These are phyloP conservation scores for Drosophila athabasca DNA, from an alignment of 1,140 invertebrate species.

Conservation along the genomic window DNA sequence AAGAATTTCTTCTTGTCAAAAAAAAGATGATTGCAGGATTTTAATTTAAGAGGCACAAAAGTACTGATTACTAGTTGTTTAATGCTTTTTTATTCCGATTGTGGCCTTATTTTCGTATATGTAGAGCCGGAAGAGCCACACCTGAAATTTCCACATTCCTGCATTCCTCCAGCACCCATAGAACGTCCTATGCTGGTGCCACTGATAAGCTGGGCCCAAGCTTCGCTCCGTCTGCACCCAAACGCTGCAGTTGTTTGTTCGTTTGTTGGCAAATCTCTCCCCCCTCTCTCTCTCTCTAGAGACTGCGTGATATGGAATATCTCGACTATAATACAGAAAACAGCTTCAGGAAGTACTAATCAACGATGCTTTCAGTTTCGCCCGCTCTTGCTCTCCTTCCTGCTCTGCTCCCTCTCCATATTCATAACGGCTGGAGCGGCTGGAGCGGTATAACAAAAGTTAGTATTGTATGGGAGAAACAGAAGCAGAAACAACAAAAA, in stretches of 20 bases:
- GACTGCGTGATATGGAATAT: conserved; percentile 50
- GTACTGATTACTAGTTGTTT: no score
- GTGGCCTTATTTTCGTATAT: no score
- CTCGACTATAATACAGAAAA: conserved; percentile 34
- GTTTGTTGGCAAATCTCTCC: conserved; percentile 59
- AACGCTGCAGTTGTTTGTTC: conserved; percentile 45
- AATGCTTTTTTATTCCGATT: no score
- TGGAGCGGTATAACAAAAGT: conserved; percentile 58
- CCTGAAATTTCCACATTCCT: neutral
- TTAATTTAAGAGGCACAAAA: neutral
- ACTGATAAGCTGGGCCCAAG: conserved; percentile 54
- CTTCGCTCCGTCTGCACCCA: conserved; percentile 18
- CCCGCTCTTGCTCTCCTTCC: no score
- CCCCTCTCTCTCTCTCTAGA: conserved; percentile 35
- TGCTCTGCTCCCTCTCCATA: conserved; percentile 20
- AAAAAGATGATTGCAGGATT: neutral
- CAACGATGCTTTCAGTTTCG: conserved; percentile 52
- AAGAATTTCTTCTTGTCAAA: no score
- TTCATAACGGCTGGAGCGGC: conserved; percentile 35
- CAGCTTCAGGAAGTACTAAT: conserved; percentile 80
- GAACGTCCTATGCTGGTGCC: neutral
- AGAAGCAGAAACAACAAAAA: conserved; percentile 31
- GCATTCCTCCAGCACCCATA: neutral
- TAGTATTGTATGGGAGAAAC: conserved; percentile 48
- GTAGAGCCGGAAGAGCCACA: neutral